These are phyloP conservation scores for Trichosurus vulpecula DNA, from an alignment of 2,797 vertebrate genomes.

Conservation along the genomic window DNA sequence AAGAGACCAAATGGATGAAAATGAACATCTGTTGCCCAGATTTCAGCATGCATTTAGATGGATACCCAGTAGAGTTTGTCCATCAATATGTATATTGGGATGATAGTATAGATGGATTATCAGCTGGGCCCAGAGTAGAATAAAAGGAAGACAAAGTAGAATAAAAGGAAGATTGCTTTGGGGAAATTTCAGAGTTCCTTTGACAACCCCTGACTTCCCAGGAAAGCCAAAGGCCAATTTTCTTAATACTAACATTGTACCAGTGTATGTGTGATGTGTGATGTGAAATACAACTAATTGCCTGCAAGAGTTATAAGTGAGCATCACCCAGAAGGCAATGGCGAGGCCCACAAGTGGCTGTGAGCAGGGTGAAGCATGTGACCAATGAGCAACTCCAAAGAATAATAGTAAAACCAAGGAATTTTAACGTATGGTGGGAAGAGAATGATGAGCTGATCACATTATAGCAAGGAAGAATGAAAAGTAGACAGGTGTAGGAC, in stretches of 20 bases:
- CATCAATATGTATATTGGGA: background rate
- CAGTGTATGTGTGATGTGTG: background rate
- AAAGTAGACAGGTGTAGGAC: background rate
- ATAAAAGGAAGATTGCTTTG: background rate
- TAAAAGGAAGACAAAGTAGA: background rate
- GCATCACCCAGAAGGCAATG: background rate
- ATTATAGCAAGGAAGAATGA: background rate
- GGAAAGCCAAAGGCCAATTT: background rate
- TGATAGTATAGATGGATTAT: background rate
- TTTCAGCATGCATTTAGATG: background rate
- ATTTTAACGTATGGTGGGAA: background rate
- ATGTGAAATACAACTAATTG: background rate
- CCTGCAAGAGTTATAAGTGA: background rate
- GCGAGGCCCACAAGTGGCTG: background rate
- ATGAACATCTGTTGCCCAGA: background rate
- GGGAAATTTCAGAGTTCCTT: background rate
- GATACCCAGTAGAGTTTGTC: background rate
- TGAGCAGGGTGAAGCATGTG: background rate
- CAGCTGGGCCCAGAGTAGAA: background rate
- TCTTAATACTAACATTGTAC: background rate
- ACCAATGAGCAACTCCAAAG: background rate
- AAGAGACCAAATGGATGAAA: background rate
- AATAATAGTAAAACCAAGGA: background rate
- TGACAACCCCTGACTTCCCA: background rate
- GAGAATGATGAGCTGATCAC: background rate